These are phyloP conservation scores for Drosophila azteca DNA, from an alignment of 1,140 invertebrate species.

Conservation along the genomic window DNA sequence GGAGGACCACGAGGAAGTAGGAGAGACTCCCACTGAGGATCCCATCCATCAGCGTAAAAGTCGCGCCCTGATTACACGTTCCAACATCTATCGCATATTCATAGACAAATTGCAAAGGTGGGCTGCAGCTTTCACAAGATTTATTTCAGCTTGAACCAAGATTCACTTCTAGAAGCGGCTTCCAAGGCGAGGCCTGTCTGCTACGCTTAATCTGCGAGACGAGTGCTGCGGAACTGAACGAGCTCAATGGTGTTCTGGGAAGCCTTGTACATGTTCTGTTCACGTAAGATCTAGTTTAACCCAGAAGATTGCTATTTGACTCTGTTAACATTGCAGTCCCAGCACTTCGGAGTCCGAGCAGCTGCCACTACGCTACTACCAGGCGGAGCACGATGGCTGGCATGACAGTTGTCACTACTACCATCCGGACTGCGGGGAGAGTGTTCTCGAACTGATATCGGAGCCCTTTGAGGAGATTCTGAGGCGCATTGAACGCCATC, in stretches of 20 bases:
- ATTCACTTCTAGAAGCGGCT: constrained; percentile 54
- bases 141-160: not conserved
- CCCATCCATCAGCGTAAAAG: constrained; percentile 15
- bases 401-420: constrained; percentile 82
- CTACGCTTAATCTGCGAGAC: constrained; percentile 76
- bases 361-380: constrained; percentile 85
- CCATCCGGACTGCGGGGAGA: constrained; percentile 69
- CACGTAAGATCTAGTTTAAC: constrained; percentile 24
- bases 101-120: constrained; percentile 71
- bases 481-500: constrained; percentile 24
- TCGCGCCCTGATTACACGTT: constrained; percentile 58
- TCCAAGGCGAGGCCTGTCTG: constrained; percentile 67
- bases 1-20: not conserved
- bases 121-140: not conserved
- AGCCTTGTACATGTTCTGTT: constrained; percentile 74
- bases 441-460: constrained; percentile 71
- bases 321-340: constrained; percentile 82
- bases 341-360: constrained; percentile 85
- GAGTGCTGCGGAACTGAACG: constrained; percentile 57
- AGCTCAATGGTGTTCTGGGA: constrained; percentile 75
- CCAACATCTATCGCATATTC: constrained; percentile 72
- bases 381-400: constrained; percentile 84
- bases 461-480: constrained; percentile 60
- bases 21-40: not conserved
- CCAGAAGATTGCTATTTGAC: no score